phyloP scores from a whole-genome alignment of 2,888 invertebrate genomes.

The Platycheirus albimanus region DNA sequence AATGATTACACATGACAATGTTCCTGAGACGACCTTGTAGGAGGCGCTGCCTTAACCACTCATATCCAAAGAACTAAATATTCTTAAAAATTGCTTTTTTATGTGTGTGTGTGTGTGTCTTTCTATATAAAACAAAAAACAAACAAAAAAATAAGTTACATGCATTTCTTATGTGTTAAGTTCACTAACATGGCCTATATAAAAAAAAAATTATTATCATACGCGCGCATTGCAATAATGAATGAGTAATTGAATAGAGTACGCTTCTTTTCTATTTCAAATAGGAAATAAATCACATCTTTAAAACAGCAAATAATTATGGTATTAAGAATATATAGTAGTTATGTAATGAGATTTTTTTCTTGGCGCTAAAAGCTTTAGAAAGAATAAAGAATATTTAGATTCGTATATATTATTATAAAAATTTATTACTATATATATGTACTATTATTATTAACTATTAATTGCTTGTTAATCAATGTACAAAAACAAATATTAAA shows the following conservation, averaged over 20 bases:
- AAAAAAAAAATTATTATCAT: slow-evolving; percentile 9
- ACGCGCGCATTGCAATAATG: slow-evolving; percentile 60
- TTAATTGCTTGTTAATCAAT: slow-evolving; percentile 75
- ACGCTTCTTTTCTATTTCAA: slow-evolving; percentile 71
- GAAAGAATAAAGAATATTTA: slow-evolving; percentile 46
- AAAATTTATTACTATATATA: slow-evolving; percentile 64
- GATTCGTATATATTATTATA: slow-evolving; percentile 68
- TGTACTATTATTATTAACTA: slow-evolving; percentile 55
- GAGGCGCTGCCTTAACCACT: slow-evolving; percentile 66
- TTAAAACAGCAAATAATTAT: slow-evolving; percentile 62
- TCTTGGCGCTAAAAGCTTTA: slow-evolving; percentile 65
- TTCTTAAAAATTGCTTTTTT: slow-evolving; percentile 59
- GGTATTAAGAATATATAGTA: slow-evolving; percentile 42
- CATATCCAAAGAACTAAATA: slow-evolving; percentile 65
- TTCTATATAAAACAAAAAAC: slow-evolving; percentile 22
- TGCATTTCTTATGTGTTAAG: slow-evolving; percentile 60
- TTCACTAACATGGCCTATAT: slow-evolving; percentile 67
- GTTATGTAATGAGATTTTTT: slow-evolving; percentile 55
- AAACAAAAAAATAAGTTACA: slow-evolving; percentile 36
- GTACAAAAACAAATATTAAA: slow-evolving; percentile 74
- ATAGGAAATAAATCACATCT: slow-evolving; percentile 66
- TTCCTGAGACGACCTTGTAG: slow-evolving; percentile 82
- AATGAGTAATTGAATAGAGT: slow-evolving; percentile 40
- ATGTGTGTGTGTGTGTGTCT: slow-evolving; percentile 37
- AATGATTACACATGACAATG: slow-evolving; percentile 76